Percentiles rank a stretch among this genome's conserved stretches.
Evolutionary conservation across 1,140 invertebrate species (phyloP).

Genomic region (Bombus superbus): DNA sequence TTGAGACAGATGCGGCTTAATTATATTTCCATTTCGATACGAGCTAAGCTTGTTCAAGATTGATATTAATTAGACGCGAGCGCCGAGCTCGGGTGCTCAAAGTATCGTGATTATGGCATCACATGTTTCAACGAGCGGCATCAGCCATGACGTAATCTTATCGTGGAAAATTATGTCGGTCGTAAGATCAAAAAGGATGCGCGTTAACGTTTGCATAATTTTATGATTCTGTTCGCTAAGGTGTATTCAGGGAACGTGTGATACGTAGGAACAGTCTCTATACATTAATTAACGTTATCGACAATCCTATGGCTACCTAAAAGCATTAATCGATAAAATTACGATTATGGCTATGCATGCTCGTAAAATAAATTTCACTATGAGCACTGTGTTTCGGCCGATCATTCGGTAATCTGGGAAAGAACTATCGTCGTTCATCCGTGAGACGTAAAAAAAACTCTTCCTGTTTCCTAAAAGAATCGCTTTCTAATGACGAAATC

Average conservation of each 20-base stretch:
- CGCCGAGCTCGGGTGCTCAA: neutral
- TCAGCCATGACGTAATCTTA: slow-evolving; percentile 16
- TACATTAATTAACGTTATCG: neutral
- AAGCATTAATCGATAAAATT: neutral
- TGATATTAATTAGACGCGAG: slow-evolving; percentile 35
- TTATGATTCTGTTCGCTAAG: neutral
- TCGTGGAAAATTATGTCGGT: slow-evolving; percentile 2
- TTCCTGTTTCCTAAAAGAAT: slow-evolving; percentile 50
- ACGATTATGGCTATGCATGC: neutral
- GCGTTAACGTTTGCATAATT: neutral
- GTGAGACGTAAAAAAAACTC: slow-evolving; percentile 37
- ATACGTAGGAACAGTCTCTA: neutral
- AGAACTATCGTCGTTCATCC: slow-evolving; percentile 34
- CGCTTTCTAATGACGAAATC: slow-evolving; percentile 64
- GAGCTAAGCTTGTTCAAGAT: neutral
- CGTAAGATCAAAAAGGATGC: neutral
- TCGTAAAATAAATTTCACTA: neutral
- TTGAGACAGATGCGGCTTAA: slow-evolving; percentile 21
- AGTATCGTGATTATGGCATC: slow-evolving; percentile 22
- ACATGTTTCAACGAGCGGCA: neutral
- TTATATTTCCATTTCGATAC: slow-evolving; percentile 18
- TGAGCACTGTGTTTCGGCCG: neutral
- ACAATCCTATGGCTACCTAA: neutral
- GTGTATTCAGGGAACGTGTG: neutral
- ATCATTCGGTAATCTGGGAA: neutral